phyloP scores from a whole-genome alignment of 2,113 vertebrate genomes.

The Tragelaphus scriptus region DNA sequence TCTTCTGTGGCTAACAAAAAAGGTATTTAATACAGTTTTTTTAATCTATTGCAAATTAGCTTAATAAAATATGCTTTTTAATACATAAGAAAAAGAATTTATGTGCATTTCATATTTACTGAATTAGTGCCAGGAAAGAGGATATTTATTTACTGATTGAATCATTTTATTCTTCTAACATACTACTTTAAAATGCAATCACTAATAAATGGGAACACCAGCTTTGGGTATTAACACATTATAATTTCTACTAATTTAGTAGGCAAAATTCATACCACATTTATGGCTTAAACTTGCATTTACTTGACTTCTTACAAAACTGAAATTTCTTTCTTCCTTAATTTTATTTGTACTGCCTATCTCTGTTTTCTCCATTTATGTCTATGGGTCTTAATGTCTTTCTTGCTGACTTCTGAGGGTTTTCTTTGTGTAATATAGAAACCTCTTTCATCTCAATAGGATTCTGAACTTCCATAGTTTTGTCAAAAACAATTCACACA shows the following conservation, averaged over 20 bases:
- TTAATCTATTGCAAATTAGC: not conserved
- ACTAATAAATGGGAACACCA: constrained; percentile 16
- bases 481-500: not conserved
- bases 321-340: not conserved
- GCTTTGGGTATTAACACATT: constrained; percentile 27
- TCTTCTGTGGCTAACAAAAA: constrained; percentile 12
- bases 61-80: constrained; percentile 37
- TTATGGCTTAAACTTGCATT: constrained; percentile 1
- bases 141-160: constrained; percentile 25
- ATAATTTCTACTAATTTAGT: constrained; percentile 43
- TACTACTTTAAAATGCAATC: constrained; percentile 37
- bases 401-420: not conserved
- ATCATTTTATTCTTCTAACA: constrained; percentile 39
- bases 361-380: not conserved
- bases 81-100: constrained; percentile 35
- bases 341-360: not conserved
- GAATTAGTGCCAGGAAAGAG: constrained; percentile 1
- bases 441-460: not conserved
- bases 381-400: not conserved
- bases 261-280: not conserved
- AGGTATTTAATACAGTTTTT: constrained; percentile 2
- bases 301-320: not conserved
- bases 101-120: not conserved
- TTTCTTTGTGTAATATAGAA: not conserved
- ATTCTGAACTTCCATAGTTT: not conserved